Evolutionary conservation across 1,140 invertebrate genomes (phyloP).

Genomic region (Drosophila pectinifera): DNA sequence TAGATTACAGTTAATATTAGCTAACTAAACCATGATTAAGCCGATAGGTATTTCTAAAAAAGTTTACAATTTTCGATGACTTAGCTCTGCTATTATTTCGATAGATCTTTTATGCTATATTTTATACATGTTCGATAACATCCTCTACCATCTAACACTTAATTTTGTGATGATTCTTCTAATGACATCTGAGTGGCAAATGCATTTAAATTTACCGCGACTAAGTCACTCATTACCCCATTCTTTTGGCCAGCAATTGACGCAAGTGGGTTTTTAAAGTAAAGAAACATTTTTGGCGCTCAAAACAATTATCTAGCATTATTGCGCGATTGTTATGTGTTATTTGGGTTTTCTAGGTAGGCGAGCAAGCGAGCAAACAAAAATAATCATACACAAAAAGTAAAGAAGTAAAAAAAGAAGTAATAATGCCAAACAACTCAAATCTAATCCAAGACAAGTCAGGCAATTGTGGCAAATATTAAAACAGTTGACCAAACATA

Average conservation of each 20-base stretch:
- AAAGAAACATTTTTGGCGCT: conserved; percentile 28
- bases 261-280: conserved; percentile 26
- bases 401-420: conserved; percentile 5
- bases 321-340: conserved; percentile 56
- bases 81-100: background rate
- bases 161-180: conserved; percentile 9
- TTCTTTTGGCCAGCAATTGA: conserved; percentile 29
- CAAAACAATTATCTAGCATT: conserved; percentile 43
- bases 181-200: conserved; percentile 17
- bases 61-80: background rate
- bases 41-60: too few relatives aligned
- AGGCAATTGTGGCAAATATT: conserved; percentile 70
- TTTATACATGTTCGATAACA: too few relatives aligned
- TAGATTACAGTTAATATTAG: too few relatives aligned
- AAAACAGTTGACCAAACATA: conserved; percentile 72
- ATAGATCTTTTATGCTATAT: background rate
- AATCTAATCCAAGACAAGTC: conserved; percentile 70
- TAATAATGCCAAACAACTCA: conserved; percentile 36
- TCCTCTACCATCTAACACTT: background rate
- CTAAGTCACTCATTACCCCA: conserved; percentile 38
- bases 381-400: conserved; percentile 20
- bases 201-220: conserved; percentile 37
- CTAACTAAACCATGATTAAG: too few relatives aligned
- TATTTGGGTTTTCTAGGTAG: conserved; percentile 45
- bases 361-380: conserved; percentile 41